Evolutionary conservation across 2,113 vertebrate genomes (phyloP).

Genomic region (Albula glossodonta): DNA sequence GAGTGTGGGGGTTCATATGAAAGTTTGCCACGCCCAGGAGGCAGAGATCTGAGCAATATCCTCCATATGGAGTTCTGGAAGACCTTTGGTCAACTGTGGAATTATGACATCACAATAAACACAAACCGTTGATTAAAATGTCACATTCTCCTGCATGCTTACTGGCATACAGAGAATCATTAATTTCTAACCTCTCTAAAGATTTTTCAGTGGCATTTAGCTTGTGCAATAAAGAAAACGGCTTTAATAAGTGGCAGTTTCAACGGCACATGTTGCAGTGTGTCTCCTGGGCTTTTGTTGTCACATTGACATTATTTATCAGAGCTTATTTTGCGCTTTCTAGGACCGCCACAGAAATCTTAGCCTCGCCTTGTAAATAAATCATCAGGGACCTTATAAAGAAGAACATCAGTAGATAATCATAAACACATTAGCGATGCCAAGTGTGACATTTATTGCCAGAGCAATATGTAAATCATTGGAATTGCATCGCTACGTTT

Average conservation of each 20-base stretch:
- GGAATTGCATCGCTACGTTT: slow-evolving; percentile 12
- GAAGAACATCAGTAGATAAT: slow-evolving; percentile 36
- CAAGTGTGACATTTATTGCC: slow-evolving; percentile 39
- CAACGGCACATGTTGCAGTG: slow-evolving; percentile 30
- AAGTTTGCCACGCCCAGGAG: no score
- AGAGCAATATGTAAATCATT: slow-evolving; percentile 32
- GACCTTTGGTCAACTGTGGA: neutral
- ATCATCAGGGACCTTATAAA: slow-evolving; percentile 34
- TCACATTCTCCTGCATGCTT: neutral
- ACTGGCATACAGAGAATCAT: neutral
- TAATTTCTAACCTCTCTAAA: neutral
- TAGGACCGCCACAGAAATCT: neutral
- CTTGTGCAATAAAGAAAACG: neutral
- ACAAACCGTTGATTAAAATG: neutral
- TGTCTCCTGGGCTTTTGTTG: slow-evolving; percentile 9
- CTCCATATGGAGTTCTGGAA: neutral
- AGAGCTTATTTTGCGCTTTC: slow-evolving; percentile 37
- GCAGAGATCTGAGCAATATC: neutral
- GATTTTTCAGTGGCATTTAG: neutral
- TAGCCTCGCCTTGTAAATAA: slow-evolving; percentile 31
- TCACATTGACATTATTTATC: slow-evolving; percentile 26
- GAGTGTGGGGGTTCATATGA: no score
- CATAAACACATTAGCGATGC: slow-evolving; percentile 40
- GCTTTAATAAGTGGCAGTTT: slow-evolving; percentile 37
- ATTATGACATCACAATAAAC: neutral